A percentile compares a stretch with the other conserved stretches of the same genome.
Evolutionary conservation across 2,113 vertebrate genomes (phyloP).

Genomic region (Synchiropus splendidus): DNA sequence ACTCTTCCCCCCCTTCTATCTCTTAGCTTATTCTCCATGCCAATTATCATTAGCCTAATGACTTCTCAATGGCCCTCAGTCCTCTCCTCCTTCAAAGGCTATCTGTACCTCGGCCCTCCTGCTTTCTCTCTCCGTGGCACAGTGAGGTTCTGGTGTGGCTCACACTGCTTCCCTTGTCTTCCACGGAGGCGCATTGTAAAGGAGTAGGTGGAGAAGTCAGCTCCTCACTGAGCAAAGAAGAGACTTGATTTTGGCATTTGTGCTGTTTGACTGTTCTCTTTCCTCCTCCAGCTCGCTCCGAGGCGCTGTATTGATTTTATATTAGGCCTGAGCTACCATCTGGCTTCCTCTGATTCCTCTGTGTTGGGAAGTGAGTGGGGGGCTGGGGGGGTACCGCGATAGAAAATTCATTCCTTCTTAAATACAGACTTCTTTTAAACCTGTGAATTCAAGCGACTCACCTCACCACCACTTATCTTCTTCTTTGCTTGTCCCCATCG

Average conservation of each 20-base stretch:
- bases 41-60: constrained; percentile 69
- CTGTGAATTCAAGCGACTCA: background rate
- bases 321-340: constrained; percentile 57
- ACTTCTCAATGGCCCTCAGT: constrained; percentile 56
- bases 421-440: constrained; percentile 35
- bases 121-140: constrained; percentile 44
- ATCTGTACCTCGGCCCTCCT: constrained; percentile 41
- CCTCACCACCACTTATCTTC: constrained; percentile 10
- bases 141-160: constrained; percentile 37
- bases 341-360: constrained; percentile 60
- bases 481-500: constrained; percentile 13
- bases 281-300: constrained; percentile 45
- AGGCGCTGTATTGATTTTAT: constrained; percentile 65
- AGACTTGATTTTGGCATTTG: constrained; percentile 45
- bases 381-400: constrained; percentile 2
- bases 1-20: constrained; percentile 36
- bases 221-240: constrained; percentile 16
- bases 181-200: constrained; percentile 13
- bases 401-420: constrained; percentile 54
- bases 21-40: constrained; percentile 59
- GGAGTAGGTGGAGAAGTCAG: constrained; percentile 7
- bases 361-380: constrained; percentile 27
- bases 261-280: constrained; percentile 38
- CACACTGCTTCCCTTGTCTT: constrained; percentile 6
- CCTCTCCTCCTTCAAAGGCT: constrained; percentile 52